phyloP scores from a whole-genome alignment of 2,888 invertebrate species.

The Venusia cambrica region DNA sequence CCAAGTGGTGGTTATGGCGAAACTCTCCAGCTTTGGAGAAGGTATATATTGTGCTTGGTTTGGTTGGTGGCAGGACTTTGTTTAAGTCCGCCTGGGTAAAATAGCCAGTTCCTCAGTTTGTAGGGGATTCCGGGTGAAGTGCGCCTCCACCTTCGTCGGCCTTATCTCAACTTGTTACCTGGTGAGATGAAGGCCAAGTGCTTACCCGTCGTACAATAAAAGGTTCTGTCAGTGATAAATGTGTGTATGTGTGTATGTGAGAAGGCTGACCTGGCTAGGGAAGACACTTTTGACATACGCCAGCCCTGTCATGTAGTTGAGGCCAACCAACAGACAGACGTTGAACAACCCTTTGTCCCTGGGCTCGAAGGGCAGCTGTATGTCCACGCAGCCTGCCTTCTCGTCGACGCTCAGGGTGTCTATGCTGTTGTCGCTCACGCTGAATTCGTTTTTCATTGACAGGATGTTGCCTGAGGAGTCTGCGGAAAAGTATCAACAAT shows the following conservation, averaged over 20 bases:
- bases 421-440: constrained; percentile 38
- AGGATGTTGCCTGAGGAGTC: constrained; percentile 53
- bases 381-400: constrained; percentile 65
- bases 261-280: constrained; percentile 82
- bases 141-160: too few relatives aligned
- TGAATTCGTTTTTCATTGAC: constrained; percentile 52
- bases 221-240: too few relatives aligned
- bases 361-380: constrained; percentile 59
- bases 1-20: too few relatives aligned
- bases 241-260: constrained; percentile 1
- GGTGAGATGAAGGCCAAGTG: too few relatives aligned
- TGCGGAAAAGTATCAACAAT: constrained; percentile 1
- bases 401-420: constrained; percentile 63
- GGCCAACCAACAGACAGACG: constrained; percentile 85
- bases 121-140: too few relatives aligned
- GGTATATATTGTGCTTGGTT: too few relatives aligned
- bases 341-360: constrained; percentile 81
- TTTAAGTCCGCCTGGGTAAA: too few relatives aligned
- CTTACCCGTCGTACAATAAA: too few relatives aligned
- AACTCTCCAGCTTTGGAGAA: too few relatives aligned
- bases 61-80: too few relatives aligned
- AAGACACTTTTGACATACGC: constrained; percentile 87
- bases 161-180: too few relatives aligned
- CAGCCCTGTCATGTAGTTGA: constrained; percentile 83
- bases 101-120: too few relatives aligned